phyloP scores from a whole-genome alignment of 2,888 invertebrate genomes.

The Lasioglossum zephyrum region DNA sequence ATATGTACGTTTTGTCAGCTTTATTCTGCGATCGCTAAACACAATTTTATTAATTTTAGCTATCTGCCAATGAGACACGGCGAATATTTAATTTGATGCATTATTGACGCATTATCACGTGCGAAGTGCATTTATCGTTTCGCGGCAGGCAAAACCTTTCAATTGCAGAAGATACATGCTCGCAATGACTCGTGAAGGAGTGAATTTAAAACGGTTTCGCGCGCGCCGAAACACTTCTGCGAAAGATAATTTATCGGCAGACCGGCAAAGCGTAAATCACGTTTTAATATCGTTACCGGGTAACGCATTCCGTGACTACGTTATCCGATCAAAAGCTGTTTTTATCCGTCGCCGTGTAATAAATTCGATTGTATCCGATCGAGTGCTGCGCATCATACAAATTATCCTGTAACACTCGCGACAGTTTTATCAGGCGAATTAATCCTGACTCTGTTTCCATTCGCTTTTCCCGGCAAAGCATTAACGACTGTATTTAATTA shows the following conservation, averaged over 20 bases:
- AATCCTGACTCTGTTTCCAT: background rate
- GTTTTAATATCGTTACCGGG: conserved; percentile 25
- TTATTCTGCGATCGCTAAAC: background rate
- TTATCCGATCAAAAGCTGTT: conserved; percentile 19
- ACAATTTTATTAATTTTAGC: no score
- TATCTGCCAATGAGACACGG: no score
- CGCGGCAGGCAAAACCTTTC: background rate
- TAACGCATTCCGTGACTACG: background rate
- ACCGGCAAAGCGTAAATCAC: conserved; percentile 19
- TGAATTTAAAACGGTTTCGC: background rate
- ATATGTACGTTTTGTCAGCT: background rate
- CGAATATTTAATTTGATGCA: no score
- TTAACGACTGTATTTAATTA: conserved; percentile 1
- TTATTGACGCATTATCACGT: no score
- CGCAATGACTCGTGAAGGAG: background rate
- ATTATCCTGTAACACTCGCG: background rate
- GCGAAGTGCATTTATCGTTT: background rate
- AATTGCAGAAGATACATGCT: background rate
- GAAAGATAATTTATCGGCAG: conserved; percentile 12
- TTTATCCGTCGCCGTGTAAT: conserved; percentile 8
- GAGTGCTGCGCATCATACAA: background rate
- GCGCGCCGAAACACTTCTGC: background rate
- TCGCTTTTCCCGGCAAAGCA: background rate
- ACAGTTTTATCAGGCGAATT: conserved; percentile 4
- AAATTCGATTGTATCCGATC: conserved; percentile 15